A percentile compares a stretch with the other conserved stretches of the same genome.
phyloP scores from a whole-genome alignment of 2,113 vertebrate genomes.

The Bubo scandiacus region DNA sequence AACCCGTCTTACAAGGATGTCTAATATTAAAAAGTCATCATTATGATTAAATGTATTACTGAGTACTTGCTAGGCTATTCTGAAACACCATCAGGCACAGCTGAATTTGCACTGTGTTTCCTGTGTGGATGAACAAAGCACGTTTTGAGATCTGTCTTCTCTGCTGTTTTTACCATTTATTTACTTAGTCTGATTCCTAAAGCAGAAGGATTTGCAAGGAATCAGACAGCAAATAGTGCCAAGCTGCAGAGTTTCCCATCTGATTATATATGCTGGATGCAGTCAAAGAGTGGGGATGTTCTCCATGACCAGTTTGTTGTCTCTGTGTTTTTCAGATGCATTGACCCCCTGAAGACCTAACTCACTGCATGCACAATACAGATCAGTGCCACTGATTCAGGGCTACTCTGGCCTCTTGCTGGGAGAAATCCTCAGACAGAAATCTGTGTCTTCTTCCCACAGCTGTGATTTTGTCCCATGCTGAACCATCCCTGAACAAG shows the following conservation, averaged over 20 bases:
- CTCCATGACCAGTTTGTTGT: background rate
- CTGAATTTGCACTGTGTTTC: background rate
- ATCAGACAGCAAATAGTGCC: background rate
- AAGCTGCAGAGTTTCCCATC: background rate
- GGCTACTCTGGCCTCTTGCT: background rate
- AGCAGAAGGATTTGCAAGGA: background rate
- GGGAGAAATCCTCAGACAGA: background rate
- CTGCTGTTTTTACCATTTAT: background rate
- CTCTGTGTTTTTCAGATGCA: background rate
- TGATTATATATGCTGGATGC: background rate
- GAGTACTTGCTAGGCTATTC: background rate
- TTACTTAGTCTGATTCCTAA: background rate
- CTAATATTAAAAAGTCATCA: background rate
- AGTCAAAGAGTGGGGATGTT: background rate
- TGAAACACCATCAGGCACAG: background rate
- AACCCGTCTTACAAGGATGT: background rate
- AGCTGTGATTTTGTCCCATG: background rate
- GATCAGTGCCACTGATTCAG: background rate
- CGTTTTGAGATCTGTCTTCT: background rate
- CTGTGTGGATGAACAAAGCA: background rate
- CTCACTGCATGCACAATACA: background rate
- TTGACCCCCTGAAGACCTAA: background rate
- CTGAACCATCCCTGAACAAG: background rate
- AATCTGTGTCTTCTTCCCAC: background rate
- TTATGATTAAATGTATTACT: background rate